Evolutionary conservation across 2,888 invertebrate genomes (phyloP).

Genomic region (Pheosia gnoma): DNA sequence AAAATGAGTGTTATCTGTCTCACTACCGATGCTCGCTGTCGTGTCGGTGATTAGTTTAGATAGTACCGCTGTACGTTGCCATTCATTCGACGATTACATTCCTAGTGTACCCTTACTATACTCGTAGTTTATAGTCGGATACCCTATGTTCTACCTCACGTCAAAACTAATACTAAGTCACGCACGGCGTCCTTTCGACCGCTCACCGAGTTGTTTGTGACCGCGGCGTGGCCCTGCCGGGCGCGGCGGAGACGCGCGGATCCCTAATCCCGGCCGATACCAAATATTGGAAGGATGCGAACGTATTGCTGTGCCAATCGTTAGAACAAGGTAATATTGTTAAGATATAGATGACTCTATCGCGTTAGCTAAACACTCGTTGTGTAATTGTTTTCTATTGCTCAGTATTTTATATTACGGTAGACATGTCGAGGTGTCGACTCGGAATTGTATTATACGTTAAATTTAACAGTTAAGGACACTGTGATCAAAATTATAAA

Average conservation of each 20-base stretch:
- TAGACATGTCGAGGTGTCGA: constrained; percentile 65
- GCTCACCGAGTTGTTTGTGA: constrained; percentile 36
- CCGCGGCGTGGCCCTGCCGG: constrained; percentile 30
- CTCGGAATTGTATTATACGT: constrained; percentile 81
- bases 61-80: constrained; percentile 77
- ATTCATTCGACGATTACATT: constrained; percentile 78
- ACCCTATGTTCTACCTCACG: constrained; percentile 82
- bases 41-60: constrained; percentile 66
- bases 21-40: constrained; percentile 59
- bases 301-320: constrained; percentile 77
- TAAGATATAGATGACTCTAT: constrained; percentile 77
- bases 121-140: constrained; percentile 75
- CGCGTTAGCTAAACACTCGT: constrained; percentile 74
- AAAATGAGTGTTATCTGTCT: constrained; percentile 39
- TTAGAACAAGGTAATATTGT: constrained; percentile 79
- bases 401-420: constrained; percentile 80
- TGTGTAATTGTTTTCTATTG: constrained; percentile 81
- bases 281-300: constrained; percentile 76
- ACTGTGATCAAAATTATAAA: constrained; percentile 85
- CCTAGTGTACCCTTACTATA: constrained; percentile 77
- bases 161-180: constrained; percentile 78
- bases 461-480: constrained; percentile 82
- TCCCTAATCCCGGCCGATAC: constrained; percentile 54
- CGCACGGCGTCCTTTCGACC: constrained; percentile 67
- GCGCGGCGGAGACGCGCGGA: constrained; percentile 24